Evolutionary conservation across 2,113 vertebrate genomes (phyloP), one percentile per base, ranked within the genome.

Genomic region (Phodopus roborovskii): DNA sequence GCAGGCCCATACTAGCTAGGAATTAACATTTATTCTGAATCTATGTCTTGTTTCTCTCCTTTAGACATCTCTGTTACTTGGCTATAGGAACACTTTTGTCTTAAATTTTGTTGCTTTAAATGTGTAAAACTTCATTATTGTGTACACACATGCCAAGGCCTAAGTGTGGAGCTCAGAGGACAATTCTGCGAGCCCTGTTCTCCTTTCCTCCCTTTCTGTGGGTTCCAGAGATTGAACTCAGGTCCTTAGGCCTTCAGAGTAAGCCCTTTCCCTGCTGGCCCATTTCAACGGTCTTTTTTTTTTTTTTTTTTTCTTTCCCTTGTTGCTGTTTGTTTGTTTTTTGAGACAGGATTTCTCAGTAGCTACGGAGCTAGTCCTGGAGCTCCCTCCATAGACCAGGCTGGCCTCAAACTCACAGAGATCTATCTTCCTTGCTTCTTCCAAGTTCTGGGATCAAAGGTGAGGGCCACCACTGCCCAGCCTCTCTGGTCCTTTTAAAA

Each of bases 11-110:
- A 33, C 58, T 20, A 85, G 9, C 9, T 45, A 45, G 68, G 50
- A 58, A 89, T 22, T 75, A 91, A 8, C 42, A 70, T 85, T 77
- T 86, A 12, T 68, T 88, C 28, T 79, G 19, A 58, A 39, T 9
- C 26, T 28, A 85, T 92, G 53, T 56, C 71, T 82, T 92, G 36
- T 3, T 79, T 95, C 74, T 97, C 15, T 56, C 50, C 42, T 42
- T 88, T 79, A 96, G 45, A 48, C 13, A 42, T 75, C 77, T 33
- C 36, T 60, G 45, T 70, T 56, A 13, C 39, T 5, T 64, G 15
- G 73, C 7, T 79, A 20, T 62, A 77, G 94, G 45, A 30, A 20
- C 28, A 77, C n/a, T 5, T 87, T 90, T 64, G 17, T 26, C 33
- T 39, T 89, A 83, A 33, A 77, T 85, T 68, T 48, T 64, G 39